Evolutionary conservation across 2,888 invertebrate species (phyloP).

Genomic region (Seira musarum): DNA sequence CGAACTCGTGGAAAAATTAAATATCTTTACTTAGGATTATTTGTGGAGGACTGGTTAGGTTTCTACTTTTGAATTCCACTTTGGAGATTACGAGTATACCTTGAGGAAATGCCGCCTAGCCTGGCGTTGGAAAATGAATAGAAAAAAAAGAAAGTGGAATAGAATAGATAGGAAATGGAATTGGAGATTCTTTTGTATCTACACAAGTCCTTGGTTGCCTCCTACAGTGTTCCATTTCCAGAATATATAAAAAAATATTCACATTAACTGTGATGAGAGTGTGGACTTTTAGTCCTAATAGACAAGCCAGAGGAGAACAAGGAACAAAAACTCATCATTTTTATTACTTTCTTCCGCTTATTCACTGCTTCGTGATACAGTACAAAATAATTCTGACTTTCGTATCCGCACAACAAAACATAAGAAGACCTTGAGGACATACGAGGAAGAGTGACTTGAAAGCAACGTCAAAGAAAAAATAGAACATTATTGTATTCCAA

Average conservation of each 20-base stretch:
- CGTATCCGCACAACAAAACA: background rate
- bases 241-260: too few relatives aligned
- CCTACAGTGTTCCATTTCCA: too few relatives aligned
- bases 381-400: background rate
- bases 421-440: constrained; percentile 6
- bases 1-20: too few relatives aligned
- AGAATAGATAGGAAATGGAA: constrained; percentile 8
- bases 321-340: constrained; percentile 20
- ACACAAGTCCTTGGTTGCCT: too few relatives aligned
- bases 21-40: too few relatives aligned
- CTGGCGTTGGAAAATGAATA: constrained; percentile 6
- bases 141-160: constrained; percentile 12
- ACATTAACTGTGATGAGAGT: too few relatives aligned
- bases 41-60: too few relatives aligned
- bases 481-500: background rate
- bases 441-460: too few relatives aligned
- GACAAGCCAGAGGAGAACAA: background rate
- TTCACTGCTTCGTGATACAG: background rate
- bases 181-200: constrained; percentile 14
- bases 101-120: background rate
- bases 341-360: constrained; percentile 6
- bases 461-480: too few relatives aligned
- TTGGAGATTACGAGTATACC: background rate
- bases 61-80: too few relatives aligned
- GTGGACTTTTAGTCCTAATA: background rate